A percentile compares a stretch with the other conserved stretches of the same genome.
Conservation (phyloP, 2,888 invertebrate species). For the Micoletzkya japonica region DNA sequence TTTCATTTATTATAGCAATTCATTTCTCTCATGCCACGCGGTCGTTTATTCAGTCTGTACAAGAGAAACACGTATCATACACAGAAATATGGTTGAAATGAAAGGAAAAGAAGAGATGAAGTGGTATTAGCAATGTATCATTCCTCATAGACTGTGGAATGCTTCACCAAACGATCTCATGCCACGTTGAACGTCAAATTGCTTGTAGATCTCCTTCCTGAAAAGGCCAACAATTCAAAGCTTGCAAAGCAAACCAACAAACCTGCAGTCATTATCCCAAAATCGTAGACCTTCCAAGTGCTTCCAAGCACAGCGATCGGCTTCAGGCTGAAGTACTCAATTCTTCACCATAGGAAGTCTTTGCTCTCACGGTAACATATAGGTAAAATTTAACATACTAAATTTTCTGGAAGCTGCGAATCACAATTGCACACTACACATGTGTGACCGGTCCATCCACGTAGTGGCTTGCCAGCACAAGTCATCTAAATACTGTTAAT, state of each 20-base stretch:
- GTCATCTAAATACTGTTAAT: neutral
- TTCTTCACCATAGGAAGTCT: neutral
- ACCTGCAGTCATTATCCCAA: neutral
- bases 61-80: neutral
- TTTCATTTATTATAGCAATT: neutral
- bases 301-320: neutral
- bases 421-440: neutral
- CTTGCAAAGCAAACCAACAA: neutral
- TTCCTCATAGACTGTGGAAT: neutral
- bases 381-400: neutral
- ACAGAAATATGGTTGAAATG: neutral
- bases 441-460: neutral
- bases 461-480: neutral
- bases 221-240: neutral
- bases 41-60: no score
- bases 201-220: neutral
- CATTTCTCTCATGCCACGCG: no score
- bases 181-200: neutral
- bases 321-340: neutral
- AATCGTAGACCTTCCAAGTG: neutral
- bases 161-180: neutral
- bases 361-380: neutral
- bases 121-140: neutral
- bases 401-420: neutral
- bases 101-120: neutral